Conservation (phyloP, 2,113 vertebrate genomes). For the Zosterops japonicus region DNA sequence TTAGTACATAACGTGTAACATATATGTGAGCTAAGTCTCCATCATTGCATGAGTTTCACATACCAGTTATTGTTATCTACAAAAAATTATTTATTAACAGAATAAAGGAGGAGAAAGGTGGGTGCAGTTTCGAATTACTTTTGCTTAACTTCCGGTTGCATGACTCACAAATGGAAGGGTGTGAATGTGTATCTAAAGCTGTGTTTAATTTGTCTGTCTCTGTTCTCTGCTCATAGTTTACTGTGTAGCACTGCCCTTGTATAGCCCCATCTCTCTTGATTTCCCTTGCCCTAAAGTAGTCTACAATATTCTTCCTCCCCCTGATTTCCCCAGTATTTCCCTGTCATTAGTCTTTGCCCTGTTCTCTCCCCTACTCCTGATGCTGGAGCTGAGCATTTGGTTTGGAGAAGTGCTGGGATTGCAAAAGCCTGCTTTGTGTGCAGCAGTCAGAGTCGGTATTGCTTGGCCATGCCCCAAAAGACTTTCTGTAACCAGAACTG, state of each 20-base stretch:
- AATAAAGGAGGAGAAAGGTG: not conserved
- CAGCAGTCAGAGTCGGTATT: not conserved
- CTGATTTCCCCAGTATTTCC: not conserved
- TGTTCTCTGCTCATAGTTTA: not conserved
- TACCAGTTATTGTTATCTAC: not conserved
- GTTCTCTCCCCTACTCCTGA: not conserved
- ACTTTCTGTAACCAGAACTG: not conserved
- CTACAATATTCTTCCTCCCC: not conserved
- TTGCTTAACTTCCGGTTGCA: not conserved
- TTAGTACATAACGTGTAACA: not conserved
- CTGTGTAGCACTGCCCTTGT: not conserved
- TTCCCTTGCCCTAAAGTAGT: not conserved
- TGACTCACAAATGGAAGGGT: not conserved
- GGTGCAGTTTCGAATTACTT: not conserved
- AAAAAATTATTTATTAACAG: conserved; percentile 59
- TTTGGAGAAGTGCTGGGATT: not conserved
- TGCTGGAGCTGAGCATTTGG: not conserved
- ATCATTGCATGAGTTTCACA: not conserved
- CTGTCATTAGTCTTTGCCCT: not conserved
- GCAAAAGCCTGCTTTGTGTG: not conserved
- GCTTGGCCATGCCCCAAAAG: not conserved
- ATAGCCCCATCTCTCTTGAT: not conserved
- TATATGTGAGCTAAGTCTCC: not conserved
- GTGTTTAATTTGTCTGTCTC: not conserved
- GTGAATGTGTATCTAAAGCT: not conserved